A percentile compares a stretch with the other conserved stretches of the same genome.
phyloP scores from a whole-genome alignment of 1,140 invertebrate species.

The Pentalonia nigronervosa region DNA sequence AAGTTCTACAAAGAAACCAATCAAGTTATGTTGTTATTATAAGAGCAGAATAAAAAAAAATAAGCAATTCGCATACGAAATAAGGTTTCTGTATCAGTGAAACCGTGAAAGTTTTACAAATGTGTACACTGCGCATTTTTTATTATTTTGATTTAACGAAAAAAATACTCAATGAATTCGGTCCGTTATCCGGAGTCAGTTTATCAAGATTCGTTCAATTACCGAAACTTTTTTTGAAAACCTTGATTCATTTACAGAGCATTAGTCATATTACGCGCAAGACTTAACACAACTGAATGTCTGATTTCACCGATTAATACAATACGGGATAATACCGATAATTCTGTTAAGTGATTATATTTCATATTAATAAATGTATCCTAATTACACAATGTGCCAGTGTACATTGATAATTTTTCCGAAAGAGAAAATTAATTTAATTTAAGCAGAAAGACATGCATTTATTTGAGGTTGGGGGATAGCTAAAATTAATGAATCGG shows the following conservation, averaged over 20 bases:
- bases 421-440: background rate
- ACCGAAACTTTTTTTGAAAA: background rate
- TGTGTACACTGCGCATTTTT: background rate
- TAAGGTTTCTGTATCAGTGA: background rate
- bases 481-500: no score
- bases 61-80: background rate
- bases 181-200: background rate
- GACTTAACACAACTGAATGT: background rate
- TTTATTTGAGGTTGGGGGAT: no score
- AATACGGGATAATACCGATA: background rate
- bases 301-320: background rate
- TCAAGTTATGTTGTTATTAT: background rate
- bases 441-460: background rate
- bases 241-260: background rate
- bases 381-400: background rate
- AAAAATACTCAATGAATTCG: background rate
- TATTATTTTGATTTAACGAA: background rate
- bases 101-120: constrained; percentile 9
- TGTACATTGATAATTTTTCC: background rate
- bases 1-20: background rate
- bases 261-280: background rate
- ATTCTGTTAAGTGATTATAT: background rate
- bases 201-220: background rate
- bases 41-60: background rate
- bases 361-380: background rate